phyloP scores from a whole-genome alignment of 2,797 vertebrate genomes.

The Mus spretus region DNA sequence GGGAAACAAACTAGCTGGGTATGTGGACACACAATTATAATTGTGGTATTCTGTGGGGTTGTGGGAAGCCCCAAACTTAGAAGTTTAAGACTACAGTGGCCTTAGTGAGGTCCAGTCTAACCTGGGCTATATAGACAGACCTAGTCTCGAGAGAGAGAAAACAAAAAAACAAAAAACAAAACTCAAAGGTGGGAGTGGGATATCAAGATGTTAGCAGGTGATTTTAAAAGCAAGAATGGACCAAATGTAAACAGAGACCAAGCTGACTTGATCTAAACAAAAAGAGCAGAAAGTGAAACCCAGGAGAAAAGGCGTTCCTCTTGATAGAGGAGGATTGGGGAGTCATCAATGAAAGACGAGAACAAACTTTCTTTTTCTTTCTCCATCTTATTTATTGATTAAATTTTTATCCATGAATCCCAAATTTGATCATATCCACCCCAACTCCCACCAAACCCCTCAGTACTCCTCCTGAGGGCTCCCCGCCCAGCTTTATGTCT shows the following conservation, averaged over 20 bases:
- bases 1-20: neutral
- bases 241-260: neutral
- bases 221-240: constrained; percentile 35
- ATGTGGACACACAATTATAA: neutral
- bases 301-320: neutral
- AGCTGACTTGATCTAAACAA: neutral
- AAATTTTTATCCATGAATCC: neutral
- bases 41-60: neutral
- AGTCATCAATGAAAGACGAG: neutral
- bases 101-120: neutral
- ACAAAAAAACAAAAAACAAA: too few relatives aligned
- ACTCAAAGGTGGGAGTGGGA: neutral
- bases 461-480: too few relatives aligned
- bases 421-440: neutral
- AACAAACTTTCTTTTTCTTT: neutral
- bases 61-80: neutral
- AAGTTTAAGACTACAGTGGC: neutral
- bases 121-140: neutral
- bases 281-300: constrained; percentile 20
- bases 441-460: neutral
- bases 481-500: neutral
- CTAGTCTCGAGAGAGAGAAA: neutral
- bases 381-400: neutral
- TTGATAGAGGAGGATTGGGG: neutral
- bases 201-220: neutral